Conservation (phyloP, 2,888 invertebrate genomes). For the Rotaria sp. region DNA sequence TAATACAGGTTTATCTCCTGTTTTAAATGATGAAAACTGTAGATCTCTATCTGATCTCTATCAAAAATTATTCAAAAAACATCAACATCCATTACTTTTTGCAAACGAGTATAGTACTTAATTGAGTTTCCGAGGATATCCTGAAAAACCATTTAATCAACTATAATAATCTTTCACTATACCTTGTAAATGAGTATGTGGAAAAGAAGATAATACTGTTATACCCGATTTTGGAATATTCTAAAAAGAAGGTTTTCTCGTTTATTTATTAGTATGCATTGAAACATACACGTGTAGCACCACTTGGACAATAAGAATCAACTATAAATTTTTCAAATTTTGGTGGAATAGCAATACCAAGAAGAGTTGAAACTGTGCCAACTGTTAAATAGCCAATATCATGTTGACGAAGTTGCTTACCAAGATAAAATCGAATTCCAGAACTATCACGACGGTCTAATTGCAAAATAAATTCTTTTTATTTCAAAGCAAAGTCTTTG, state of each 20-base stretch:
- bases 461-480: not conserved
- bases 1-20: too few species aligned
- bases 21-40: too few species aligned
- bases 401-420: conserved; percentile 30
- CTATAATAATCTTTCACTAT: not conserved
- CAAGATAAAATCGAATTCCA: conserved; percentile 27
- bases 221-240: too few species aligned
- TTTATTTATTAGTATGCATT: too few species aligned
- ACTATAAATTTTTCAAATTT: conserved; percentile 6
- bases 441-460: conserved; percentile 27
- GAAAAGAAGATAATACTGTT: too few species aligned
- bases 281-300: not conserved
- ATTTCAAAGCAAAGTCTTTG: not conserved
- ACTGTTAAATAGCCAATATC: conserved; percentile 34
- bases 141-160: too few species aligned
- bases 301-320: conserved; percentile 31
- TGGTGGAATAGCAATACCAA: conserved; percentile 35
- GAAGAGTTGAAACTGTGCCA: conserved; percentile 12
- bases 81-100: too few species aligned
- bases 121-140: too few species aligned
- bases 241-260: not conserved
- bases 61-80: too few species aligned
- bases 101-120: too few species aligned
- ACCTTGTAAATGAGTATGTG: too few species aligned
- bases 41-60: too few species aligned